Percentiles rank a stretch among this genome's conserved stretches.
These are phyloP conservation scores for Eretmochelys imbricata DNA, from an alignment of 2,113 vertebrate species.

Conservation along the genomic window DNA sequence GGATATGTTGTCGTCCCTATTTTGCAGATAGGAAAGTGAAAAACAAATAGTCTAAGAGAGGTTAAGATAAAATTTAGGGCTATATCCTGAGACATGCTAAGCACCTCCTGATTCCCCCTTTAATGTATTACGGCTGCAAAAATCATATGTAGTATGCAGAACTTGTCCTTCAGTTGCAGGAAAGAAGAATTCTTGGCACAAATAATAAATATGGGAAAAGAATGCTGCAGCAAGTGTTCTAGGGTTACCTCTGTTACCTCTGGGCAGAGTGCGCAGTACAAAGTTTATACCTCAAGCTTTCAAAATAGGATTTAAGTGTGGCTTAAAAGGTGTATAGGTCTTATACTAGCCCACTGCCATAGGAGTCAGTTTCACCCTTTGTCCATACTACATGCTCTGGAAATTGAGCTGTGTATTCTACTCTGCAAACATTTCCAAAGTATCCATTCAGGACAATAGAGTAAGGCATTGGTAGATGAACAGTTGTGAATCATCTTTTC, in stretches of 20 bases:
- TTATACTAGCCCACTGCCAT: background rate
- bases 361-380: background rate
- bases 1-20: background rate
- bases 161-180: background rate
- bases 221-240: background rate
- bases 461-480: background rate
- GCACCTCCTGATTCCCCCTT: background rate
- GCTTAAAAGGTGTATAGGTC: background rate
- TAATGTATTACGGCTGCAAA: background rate
- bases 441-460: background rate
- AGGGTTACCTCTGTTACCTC: background rate
- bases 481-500: background rate
- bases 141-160: background rate
- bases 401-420: background rate
- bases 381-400: background rate
- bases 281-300: background rate
- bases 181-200: background rate
- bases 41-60: background rate
- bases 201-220: background rate
- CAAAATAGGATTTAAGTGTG: background rate
- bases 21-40: background rate
- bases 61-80: background rate
- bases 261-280: background rate
- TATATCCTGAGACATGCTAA: background rate
- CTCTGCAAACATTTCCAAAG: background rate